Conservation (phyloP, 1,140 invertebrate genomes). For the Goniozus legneri region DNA sequence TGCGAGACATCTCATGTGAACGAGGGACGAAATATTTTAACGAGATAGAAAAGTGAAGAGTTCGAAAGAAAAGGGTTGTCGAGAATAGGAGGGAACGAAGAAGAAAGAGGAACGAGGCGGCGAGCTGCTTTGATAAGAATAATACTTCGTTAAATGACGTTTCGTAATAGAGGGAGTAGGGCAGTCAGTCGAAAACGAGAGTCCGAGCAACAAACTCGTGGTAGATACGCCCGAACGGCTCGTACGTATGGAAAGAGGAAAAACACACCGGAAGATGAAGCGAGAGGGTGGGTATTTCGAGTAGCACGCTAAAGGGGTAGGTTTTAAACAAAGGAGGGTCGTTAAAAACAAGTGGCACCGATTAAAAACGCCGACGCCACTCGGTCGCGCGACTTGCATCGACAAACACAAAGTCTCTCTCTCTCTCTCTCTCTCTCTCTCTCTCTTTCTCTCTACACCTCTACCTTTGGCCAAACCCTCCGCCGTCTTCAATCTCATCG, state of each 20-base stretch:
- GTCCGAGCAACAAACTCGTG: too few relatives aligned
- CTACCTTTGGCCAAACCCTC: too few relatives aligned
- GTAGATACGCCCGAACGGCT: slow-evolving; percentile 8
- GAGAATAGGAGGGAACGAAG: neutral
- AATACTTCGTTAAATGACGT: too few relatives aligned
- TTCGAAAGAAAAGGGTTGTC: neutral
- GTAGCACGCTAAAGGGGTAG: slow-evolving; percentile 19
- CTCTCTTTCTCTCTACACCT: too few relatives aligned
- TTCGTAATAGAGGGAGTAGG: too few relatives aligned
- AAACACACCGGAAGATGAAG: slow-evolving; percentile 17
- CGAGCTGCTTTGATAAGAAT: too few relatives aligned
- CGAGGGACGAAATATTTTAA: too few relatives aligned
- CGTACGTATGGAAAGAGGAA: slow-evolving; percentile 13
- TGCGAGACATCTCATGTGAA: too few relatives aligned
- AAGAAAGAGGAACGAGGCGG: slow-evolving; percentile 3
- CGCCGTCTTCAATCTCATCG: too few relatives aligned
- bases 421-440: slow-evolving; percentile 7
- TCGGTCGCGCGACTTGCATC: slow-evolving; percentile 18
- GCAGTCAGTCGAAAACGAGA: too few relatives aligned
- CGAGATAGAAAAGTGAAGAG: too few relatives aligned
- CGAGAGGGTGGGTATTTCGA: slow-evolving; percentile 2
- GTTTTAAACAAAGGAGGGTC: slow-evolving; percentile 46
- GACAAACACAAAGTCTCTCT: slow-evolving; percentile 25
- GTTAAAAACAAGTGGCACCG: slow-evolving; percentile 50
- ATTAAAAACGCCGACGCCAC: slow-evolving; percentile 42